Conservation (phyloP, 2,113 vertebrate genomes). For the Lynx canadensis region DNA sequence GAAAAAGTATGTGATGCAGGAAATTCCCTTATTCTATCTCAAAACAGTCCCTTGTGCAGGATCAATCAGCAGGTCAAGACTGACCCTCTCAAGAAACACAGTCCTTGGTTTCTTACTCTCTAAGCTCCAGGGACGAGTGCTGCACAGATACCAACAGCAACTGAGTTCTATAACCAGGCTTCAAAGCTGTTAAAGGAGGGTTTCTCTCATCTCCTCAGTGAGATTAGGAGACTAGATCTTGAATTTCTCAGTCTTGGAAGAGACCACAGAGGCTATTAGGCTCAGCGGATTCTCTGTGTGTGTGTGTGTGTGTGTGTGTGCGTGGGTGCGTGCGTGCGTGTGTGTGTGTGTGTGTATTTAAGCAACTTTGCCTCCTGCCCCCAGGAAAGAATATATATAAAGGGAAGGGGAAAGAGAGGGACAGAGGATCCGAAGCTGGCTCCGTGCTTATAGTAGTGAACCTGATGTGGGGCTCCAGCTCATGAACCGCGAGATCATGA, state of each 20-base stretch:
- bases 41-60: background rate
- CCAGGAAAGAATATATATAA: too few species aligned
- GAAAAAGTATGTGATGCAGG: background rate
- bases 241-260: background rate
- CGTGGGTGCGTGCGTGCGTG: background rate
- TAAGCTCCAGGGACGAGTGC: background rate
- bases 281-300: background rate
- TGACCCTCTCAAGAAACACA: background rate
- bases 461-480: too few species aligned
- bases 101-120: background rate
- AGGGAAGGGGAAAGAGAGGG: too few species aligned
- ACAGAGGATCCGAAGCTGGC: too few species aligned
- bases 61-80: background rate
- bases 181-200: background rate
- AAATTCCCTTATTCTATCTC: background rate
- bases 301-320: background rate
- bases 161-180: background rate
- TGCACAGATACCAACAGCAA: background rate
- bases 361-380: background rate
- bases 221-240: background rate
- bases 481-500: too few species aligned
- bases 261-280: background rate
- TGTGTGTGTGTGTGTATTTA: background rate
- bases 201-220: background rate
- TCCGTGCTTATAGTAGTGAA: too few species aligned